These are phyloP conservation scores for Aplodontia rufa DNA, from an alignment of 2,113 vertebrate genomes.

Conservation along the genomic window DNA sequence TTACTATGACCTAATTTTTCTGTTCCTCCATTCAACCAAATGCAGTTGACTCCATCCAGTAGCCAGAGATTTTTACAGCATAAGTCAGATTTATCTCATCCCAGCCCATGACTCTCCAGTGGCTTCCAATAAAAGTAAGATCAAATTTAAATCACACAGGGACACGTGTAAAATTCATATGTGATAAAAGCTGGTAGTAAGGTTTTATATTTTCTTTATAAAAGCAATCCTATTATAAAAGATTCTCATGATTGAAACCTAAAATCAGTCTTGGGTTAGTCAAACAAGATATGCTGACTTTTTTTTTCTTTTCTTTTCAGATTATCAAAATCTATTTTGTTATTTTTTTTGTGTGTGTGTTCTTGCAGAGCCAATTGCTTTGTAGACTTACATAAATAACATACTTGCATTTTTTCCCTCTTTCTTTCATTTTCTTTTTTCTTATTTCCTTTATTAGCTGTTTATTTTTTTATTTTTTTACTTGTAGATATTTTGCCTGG, in stretches of 20 bases:
- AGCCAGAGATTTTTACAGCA: not conserved
- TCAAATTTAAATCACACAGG: not conserved
- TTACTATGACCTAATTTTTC: not conserved
- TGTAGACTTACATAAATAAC: too few relatives aligned
- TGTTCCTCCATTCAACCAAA: not conserved
- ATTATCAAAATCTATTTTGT: too few relatives aligned
- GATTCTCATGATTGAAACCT: not conserved
- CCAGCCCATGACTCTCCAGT: not conserved
- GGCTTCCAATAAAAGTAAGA: not conserved
- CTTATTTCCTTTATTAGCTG: too few relatives aligned
- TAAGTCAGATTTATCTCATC: not conserved
- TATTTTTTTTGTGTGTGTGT: too few relatives aligned
- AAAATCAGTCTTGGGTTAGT: not conserved
- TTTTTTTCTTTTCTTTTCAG: not conserved
- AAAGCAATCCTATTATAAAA: not conserved
- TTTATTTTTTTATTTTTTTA: too few relatives aligned
- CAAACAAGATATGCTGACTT: not conserved
- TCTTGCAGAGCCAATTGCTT: too few relatives aligned
- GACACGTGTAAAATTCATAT: not conserved
- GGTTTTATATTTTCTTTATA: not conserved
- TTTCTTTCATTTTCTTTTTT: not conserved
- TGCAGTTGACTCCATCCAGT: not conserved
- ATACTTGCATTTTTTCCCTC: too few relatives aligned
- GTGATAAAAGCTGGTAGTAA: not conserved
- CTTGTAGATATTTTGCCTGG: too few relatives aligned